Conservation (phyloP, 1,140 invertebrate genomes). For the Rhagoletis pomonella region DNA sequence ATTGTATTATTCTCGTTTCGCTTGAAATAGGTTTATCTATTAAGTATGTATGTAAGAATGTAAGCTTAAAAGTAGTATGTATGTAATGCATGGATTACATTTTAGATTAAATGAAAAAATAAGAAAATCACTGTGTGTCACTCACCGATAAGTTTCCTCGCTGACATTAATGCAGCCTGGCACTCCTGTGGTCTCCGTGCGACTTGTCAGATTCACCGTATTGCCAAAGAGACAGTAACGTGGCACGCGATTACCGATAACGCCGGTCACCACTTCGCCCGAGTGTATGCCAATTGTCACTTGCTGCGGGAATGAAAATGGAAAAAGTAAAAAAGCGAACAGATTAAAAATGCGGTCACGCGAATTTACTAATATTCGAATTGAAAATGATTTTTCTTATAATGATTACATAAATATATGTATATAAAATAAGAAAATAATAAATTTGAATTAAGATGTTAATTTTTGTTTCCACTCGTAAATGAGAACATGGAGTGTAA, state of each 20-base stretch:
- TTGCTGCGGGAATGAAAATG: constrained; percentile 77
- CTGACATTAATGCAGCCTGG: constrained; percentile 95
- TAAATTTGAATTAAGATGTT: too few species aligned
- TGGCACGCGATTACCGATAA: constrained; percentile 97
- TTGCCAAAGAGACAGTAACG: constrained; percentile 98
- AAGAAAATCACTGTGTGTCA: constrained; percentile 52
- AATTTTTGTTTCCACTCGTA: too few species aligned
- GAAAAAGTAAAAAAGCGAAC: neutral
- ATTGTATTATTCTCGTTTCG: neutral
- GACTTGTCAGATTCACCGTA: constrained; percentile 95
- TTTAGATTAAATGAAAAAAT: neutral
- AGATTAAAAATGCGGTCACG: constrained; percentile 2
- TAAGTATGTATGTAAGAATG: neutral
- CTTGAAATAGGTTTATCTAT: neutral
- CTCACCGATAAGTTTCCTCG: constrained; percentile 93
- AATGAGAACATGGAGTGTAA: too few species aligned
- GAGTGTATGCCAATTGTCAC: constrained; percentile 97
- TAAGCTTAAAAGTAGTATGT: neutral
- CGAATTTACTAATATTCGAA: neutral
- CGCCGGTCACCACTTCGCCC: constrained; percentile 96
- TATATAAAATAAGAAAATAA: too few species aligned
- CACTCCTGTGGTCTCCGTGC: constrained; percentile 95
- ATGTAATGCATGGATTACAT: neutral
- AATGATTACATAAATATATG: too few species aligned
- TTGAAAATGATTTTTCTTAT: neutral